Evolutionary conservation across 1,140 invertebrate species (phyloP).

Genomic region (Pseudomyrmex concolor): DNA sequence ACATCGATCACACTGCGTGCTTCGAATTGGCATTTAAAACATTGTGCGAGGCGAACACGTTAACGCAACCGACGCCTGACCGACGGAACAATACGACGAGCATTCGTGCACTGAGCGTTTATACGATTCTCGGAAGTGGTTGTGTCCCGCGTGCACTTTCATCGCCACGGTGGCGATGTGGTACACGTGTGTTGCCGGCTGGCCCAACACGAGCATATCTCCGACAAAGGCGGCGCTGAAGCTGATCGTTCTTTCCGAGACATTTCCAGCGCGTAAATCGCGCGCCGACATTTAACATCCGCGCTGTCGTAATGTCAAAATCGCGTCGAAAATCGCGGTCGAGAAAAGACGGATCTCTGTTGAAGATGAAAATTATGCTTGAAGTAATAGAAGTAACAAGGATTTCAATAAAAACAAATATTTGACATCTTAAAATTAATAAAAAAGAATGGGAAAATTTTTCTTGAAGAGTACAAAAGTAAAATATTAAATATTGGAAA

Average conservation of each 20-base stretch:
- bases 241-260: conserved; percentile 31
- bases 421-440: too few relatives aligned
- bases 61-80: neutral
- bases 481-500: too few relatives aligned
- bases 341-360: too few relatives aligned
- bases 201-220: neutral
- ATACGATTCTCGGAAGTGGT: conserved; percentile 44
- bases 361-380: too few relatives aligned
- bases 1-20: conserved; percentile 17
- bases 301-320: conserved; percentile 41
- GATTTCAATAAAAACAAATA: too few relatives aligned
- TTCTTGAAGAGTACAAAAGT: too few relatives aligned
- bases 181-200: conserved; percentile 17
- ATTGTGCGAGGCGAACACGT: neutral
- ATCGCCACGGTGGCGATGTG: conserved; percentile 13
- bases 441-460: too few relatives aligned
- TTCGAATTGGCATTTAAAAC: neutral
- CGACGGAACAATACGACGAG: conserved; percentile 38
- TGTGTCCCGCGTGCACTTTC: conserved; percentile 28
- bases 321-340: neutral
- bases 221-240: neutral
- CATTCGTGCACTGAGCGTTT: conserved; percentile 1
- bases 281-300: conserved; percentile 49
- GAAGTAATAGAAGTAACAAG: too few relatives aligned
- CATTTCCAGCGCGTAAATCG: conserved; percentile 54